These are phyloP conservation scores for Ochropleura plecta DNA, from an alignment of 2,888 invertebrate genomes.

Conservation along the genomic window DNA sequence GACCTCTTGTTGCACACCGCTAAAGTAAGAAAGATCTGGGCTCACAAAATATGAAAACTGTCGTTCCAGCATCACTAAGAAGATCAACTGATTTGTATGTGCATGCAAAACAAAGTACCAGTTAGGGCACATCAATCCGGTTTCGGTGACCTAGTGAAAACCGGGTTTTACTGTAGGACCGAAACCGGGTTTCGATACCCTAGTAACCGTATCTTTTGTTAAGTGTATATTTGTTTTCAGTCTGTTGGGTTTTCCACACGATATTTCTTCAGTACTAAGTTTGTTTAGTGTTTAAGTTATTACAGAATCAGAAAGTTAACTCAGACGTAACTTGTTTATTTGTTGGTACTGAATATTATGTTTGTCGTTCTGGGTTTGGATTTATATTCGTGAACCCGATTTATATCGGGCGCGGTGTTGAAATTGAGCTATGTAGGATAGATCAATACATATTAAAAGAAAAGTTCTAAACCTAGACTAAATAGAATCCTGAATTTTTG, in stretches of 20 bases:
- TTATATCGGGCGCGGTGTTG: background rate
- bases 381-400: background rate
- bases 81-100: too few species aligned
- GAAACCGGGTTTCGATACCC: too few species aligned
- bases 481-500: background rate
- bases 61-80: background rate
- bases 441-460: background rate
- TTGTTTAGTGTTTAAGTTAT: constrained; percentile 56
- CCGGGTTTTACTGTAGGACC: too few species aligned
- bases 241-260: constrained; percentile 64
- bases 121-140: too few species aligned
- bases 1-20: background rate
- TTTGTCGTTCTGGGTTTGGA: background rate
- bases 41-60: background rate
- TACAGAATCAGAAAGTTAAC: constrained; percentile 47
- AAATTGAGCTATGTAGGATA: background rate
- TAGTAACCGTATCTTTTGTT: background rate
- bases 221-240: constrained; percentile 31
- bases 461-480: background rate
- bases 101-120: too few species aligned
- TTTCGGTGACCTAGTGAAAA: too few species aligned
- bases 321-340: constrained; percentile 63
- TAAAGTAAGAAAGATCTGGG: background rate
- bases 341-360: constrained; percentile 27
- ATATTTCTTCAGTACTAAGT: constrained; percentile 67